Base-by-base conservation (phyloP, 2,888 invertebrate species). In the Neoascia interrupta region DNA sequence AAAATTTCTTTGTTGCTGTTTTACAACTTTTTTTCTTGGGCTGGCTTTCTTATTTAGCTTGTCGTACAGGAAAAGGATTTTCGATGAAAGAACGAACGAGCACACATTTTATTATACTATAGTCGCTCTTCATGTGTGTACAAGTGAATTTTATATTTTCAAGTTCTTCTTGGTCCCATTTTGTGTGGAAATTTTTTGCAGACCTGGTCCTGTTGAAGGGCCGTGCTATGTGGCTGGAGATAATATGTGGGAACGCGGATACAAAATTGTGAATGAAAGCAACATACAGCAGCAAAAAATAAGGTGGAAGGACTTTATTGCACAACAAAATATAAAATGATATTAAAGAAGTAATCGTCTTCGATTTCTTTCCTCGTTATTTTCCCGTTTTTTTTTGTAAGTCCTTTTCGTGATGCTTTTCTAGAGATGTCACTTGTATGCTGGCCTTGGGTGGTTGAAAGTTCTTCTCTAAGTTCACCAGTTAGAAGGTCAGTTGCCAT, bases 311-410 rank as follows among this genome's bases (percentile, higher is more conserved):
- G 58, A 31, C 21, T 45, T 45, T 58, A 45, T 58, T 58, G 43
- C 23, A 45, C 58, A 58, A 34, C 58, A 58, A 43, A 45, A 43
- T 34, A n/a, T 13, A 23, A n/a, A 56, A 45, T 41, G 31, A 58
- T 58, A 43, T 58, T 58, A 58, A 15, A 43, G 58, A 34, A 43
- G 58, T 43, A 58, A 58, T 43, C 58, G 58, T 10, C 56, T 31
- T 41, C 19, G 41, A 28, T 13, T 56, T 13, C 5, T 26, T 56
- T 8, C 6, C 11, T 28, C 23, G 16, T 16, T 23, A 6, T 21
- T 28, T 23, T 15, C 10, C 26, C 11, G n/a, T 36, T 1, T 1
- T 26, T 16, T 18, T 8, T 51, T 28, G 4, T 36, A 26, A 10
- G 45, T 36, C 23, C 37, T n/a, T 39, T 23, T 26, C 39, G 26